Conservation (phyloP, 2,888 invertebrate genomes). For the Ophioninae sp. region DNA sequence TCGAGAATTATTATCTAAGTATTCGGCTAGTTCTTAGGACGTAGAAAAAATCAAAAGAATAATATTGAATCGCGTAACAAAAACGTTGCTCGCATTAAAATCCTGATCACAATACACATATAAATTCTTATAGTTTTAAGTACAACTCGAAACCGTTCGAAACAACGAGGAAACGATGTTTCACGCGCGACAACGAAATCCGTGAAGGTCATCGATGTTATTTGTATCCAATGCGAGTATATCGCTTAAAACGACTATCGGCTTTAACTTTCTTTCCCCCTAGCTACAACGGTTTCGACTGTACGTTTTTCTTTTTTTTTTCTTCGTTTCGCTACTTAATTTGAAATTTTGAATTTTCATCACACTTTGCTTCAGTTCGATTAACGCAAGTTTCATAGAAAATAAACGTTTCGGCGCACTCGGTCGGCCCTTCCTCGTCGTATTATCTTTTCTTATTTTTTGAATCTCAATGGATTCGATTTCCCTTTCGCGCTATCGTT, state of each 20-base stretch:
- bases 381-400: background rate
- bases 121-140: constrained; percentile 55
- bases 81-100: constrained; percentile 34
- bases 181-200: no score
- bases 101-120: constrained; percentile 25
- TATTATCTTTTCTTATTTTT: background rate
- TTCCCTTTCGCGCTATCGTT: background rate
- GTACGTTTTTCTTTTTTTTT: constrained; percentile 13
- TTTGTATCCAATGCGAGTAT: no score
- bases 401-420: constrained; percentile 5
- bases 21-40: constrained; percentile 53
- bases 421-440: background rate
- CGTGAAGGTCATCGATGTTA: no score
- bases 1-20: constrained; percentile 54
- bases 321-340: background rate
- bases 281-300: no score
- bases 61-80: constrained; percentile 33
- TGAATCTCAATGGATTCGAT: no score
- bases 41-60: constrained; percentile 47
- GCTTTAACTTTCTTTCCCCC: no score
- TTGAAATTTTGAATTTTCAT: constrained; percentile 12
- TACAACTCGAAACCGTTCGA: background rate
- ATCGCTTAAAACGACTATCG: no score
- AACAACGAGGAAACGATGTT: no score
- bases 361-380: constrained; percentile 21